These are phyloP conservation scores for Dioctria linearis DNA, from an alignment of 2,888 invertebrate species.

Conservation along the genomic window DNA sequence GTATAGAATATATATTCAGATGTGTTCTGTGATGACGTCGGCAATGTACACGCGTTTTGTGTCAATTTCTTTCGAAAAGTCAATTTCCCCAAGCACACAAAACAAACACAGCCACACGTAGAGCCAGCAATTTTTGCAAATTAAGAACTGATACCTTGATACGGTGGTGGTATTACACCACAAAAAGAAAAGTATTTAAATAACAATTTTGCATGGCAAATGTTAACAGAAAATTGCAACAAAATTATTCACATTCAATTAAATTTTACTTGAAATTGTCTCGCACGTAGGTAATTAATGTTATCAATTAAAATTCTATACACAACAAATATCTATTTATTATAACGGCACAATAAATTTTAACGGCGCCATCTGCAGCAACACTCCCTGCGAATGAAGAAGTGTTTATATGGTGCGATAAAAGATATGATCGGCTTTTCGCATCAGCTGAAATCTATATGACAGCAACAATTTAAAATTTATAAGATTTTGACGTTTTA, in stretches of 20 bases:
- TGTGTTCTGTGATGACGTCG: constrained; percentile 37
- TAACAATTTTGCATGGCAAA: background rate
- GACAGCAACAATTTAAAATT: no score
- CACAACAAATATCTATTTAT: no score
- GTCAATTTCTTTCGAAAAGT: constrained; percentile 2
- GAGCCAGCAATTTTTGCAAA: background rate
- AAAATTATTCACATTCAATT: background rate
- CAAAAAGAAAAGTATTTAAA: no score
- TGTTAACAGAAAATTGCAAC: constrained; percentile 1
- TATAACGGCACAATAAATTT: background rate
- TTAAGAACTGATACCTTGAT: no score
- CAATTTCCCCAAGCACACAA: constrained; percentile 11
- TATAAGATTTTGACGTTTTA: no score
- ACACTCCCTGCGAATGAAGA: background rate
- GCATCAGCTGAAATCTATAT: no score
- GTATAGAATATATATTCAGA: no score
- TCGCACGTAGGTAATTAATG: no score
- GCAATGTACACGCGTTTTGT: constrained; percentile 27
- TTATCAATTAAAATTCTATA: no score
- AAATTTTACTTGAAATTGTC: background rate
- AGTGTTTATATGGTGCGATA: no score
- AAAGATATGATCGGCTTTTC: no score
- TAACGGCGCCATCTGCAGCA: constrained; percentile 18
- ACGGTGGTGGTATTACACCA: no score
- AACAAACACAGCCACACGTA: background rate